phyloP scores from a whole-genome alignment of 2,888 invertebrate genomes.

The Acanthosoma haemorrhoidale region DNA sequence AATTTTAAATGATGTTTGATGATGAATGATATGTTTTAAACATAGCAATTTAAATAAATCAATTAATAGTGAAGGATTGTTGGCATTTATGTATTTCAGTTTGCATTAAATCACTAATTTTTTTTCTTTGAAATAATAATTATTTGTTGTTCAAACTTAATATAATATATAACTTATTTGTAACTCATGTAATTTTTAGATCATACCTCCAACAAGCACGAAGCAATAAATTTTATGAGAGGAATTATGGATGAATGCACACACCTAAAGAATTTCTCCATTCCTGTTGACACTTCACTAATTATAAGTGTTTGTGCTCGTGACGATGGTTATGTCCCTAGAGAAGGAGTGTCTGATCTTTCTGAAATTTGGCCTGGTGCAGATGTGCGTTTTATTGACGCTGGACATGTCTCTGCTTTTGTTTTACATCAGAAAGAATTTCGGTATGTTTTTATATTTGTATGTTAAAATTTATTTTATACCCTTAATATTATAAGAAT shows the following conservation, averaged over 20 bases:
- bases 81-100: no score
- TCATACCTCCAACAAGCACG: constrained; percentile 44
- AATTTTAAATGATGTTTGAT: no score
- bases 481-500: not conserved
- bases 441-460: constrained; percentile 55
- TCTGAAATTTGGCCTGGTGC: constrained; percentile 91
- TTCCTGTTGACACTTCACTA: constrained; percentile 77
- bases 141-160: no score
- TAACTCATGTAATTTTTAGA: not conserved
- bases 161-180: no score
- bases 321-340: constrained; percentile 85
- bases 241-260: constrained; percentile 99
- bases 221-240: constrained; percentile 88
- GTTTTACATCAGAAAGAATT: constrained; percentile 80
- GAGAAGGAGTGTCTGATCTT: constrained; percentile 72
- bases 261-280: constrained; percentile 86
- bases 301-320: constrained; percentile 87
- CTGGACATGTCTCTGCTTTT: constrained; percentile 86
- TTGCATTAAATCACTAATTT: no score
- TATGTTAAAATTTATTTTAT: not conserved
- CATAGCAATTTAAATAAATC: no score
- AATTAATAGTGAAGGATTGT: no score
- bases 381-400: constrained; percentile 79
- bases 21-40: no score
- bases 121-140: no score